These are phyloP conservation scores for Amphipoea oculea DNA, from an alignment of 2,888 invertebrate genomes.

Conservation along the genomic window DNA sequence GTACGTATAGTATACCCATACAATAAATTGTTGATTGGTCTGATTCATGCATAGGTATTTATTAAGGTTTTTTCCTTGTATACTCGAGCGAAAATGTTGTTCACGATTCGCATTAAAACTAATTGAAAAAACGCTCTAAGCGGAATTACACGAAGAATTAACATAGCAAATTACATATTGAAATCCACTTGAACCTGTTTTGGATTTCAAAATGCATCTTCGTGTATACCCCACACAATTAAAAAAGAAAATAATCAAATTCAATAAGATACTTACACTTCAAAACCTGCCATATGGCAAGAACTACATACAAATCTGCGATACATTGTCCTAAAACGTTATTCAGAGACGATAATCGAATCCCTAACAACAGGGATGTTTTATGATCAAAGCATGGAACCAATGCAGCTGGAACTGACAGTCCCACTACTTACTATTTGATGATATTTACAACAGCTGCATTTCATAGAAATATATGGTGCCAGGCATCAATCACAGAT, in stretches of 20 bases:
- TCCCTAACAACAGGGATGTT: constrained; percentile 29
- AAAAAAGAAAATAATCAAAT: constrained; percentile 43
- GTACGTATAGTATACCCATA: constrained; percentile 45
- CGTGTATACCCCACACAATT: constrained; percentile 21
- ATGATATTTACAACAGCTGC: constrained; percentile 65
- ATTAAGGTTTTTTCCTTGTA: constrained; percentile 61
- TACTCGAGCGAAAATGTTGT: constrained; percentile 46
- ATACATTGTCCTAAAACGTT: constrained; percentile 46
- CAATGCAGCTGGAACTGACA: constrained; percentile 48
- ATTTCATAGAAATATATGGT: constrained; percentile 46
- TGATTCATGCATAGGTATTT: constrained; percentile 60
- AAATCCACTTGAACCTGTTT: constrained; percentile 3
- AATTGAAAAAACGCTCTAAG: constrained; percentile 52
- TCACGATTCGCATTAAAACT: constrained; percentile 39
- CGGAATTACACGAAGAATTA: constrained; percentile 40
- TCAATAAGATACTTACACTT: constrained; percentile 47
- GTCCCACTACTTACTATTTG: constrained; percentile 57
- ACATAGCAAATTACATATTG: constrained; percentile 14
- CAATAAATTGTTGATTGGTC: constrained; percentile 49
- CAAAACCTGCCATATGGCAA: constrained; percentile 60
- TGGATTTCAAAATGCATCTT: constrained; percentile 30
- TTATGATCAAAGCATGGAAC: constrained; percentile 51
- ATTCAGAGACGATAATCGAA: constrained; percentile 51
- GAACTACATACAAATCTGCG: constrained; percentile 58
- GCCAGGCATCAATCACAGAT: constrained; percentile 57